Evolutionary conservation across 2,888 invertebrate species (phyloP), one percentile per base, ranked within the genome.

Genomic region (Ophioninae sp.): DNA sequence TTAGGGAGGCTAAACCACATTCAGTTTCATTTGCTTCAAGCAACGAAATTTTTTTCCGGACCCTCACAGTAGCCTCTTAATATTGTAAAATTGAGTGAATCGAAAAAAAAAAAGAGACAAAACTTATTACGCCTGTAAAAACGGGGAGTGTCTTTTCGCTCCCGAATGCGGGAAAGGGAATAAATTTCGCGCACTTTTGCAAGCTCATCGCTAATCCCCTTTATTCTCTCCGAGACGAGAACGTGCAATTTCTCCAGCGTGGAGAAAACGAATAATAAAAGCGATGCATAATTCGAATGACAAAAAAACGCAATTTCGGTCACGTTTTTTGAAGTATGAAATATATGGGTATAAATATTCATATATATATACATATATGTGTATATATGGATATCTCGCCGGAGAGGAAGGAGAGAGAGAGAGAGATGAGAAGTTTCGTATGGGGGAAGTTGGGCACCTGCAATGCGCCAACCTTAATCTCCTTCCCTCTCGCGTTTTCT

Each of bases 391-490:
- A 17, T 30, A 37, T 65, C 17, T 44, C 2, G 41, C 20, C 41
- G 17, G 39, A 65, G 65, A 41, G 41, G n/a, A 41, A 39, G n/a
- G 65, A 65, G 65, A 65, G 37, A 65, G 65, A n/a, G 6, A 9
- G 41, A 20, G 74, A 74, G 51, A 64, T 64, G 51, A 58, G 64
- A 78, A 20, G 56, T 51, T 39, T 51, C 68, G 73, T 13, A 61
- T 22, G 71, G 82, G 77, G 78, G 78, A 68, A 74, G 79, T 78
- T 81, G 81, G 81, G 68, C 61, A 83, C 82, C 83, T 83, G 85
- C 85, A 85, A 85, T 85, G 85, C 85, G 85, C 82, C 85, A 85
- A 85, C 81, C 82, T 83, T 83, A 83, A 85, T 85, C 81, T 79
- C 79, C 78, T 51, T 76, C 75, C 56, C 77, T 76, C 67, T 59